These are phyloP conservation scores for Dasyprocta punctata DNA, from an alignment of 2,113 vertebrate species.

Conservation along the genomic window DNA sequence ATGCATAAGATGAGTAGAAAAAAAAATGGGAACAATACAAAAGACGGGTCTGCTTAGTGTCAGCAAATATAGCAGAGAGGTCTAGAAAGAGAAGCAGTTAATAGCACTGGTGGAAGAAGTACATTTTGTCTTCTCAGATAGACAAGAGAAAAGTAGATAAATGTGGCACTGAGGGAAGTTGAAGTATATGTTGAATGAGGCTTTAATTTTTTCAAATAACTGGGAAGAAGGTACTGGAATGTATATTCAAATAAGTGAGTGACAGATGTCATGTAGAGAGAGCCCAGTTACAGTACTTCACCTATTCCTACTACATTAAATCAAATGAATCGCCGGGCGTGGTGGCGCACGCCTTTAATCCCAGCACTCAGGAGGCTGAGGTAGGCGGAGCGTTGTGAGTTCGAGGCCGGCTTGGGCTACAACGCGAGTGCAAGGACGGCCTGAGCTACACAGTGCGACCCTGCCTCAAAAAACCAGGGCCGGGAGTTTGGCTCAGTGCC, in stretches of 20 bases:
- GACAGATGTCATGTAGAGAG: not conserved
- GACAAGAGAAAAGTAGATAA: not conserved
- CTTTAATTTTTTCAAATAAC: not conserved
- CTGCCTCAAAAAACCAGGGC: too few species aligned
- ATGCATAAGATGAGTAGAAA: not conserved
- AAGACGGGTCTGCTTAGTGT: not conserved
- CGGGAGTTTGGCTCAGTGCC: too few species aligned
- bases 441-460: too few species aligned
- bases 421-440: too few species aligned
- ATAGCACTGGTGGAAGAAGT: not conserved
- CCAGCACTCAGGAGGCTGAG: too few species aligned
- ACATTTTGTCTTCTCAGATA: not conserved
- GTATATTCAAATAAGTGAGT: not conserved
- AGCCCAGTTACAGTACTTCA: not conserved
- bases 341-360: too few species aligned
- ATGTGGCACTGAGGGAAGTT: not conserved
- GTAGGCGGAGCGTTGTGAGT: too few species aligned
- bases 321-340: too few species aligned
- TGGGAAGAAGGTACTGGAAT: not conserved
- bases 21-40: not conserved
- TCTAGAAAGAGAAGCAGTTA: not conserved
- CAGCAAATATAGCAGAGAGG: not conserved
- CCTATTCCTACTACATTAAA: not conserved
- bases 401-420: too few species aligned
- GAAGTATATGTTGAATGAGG: not conserved